Percentiles rank a stretch among this genome's conserved stretches.
phyloP scores from a whole-genome alignment of 1,140 invertebrate species.

The Physella acuta region DNA sequence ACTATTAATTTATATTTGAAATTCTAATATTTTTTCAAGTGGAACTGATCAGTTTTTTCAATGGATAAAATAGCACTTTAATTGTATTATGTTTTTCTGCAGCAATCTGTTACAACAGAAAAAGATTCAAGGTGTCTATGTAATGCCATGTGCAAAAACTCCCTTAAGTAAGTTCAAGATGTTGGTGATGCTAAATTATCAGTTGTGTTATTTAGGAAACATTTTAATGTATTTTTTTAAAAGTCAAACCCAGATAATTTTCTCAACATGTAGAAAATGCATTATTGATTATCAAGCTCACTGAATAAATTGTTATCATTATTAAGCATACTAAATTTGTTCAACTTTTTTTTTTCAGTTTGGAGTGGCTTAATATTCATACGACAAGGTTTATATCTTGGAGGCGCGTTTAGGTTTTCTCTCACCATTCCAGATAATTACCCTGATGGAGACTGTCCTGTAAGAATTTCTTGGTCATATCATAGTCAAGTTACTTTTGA shows the following conservation, averaged over 20 bases:
- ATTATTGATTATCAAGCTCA: not conserved
- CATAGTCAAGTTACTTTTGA: no score
- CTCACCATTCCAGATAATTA: slow-evolving; percentile 83
- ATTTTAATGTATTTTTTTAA: slow-evolving; percentile 4
- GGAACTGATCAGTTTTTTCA: no score
- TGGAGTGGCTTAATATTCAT: slow-evolving; percentile 94
- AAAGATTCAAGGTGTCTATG: slow-evolving; percentile 84
- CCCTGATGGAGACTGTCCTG: slow-evolving; percentile 81
- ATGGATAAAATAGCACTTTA: no score
- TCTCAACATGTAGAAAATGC: not conserved
- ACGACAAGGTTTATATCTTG: slow-evolving; percentile 81
- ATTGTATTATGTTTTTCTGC: slow-evolving; percentile 57
- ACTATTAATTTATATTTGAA: no score
- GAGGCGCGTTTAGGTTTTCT: slow-evolving; percentile 85
- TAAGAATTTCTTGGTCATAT: no score
- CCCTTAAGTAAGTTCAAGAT: slow-evolving; percentile 64
- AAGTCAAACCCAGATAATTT: not conserved
- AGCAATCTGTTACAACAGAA: slow-evolving; percentile 84
- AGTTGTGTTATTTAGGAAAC: no score
- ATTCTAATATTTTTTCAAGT: no score
- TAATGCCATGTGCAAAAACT: slow-evolving; percentile 82
- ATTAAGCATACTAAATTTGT: not conserved
- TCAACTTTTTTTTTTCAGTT: slow-evolving; percentile 68
- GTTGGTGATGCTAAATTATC: no score
- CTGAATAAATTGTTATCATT: not conserved